Conservation (phyloP, 2,797 vertebrate species). For the Anabacerthia variegaticeps region DNA sequence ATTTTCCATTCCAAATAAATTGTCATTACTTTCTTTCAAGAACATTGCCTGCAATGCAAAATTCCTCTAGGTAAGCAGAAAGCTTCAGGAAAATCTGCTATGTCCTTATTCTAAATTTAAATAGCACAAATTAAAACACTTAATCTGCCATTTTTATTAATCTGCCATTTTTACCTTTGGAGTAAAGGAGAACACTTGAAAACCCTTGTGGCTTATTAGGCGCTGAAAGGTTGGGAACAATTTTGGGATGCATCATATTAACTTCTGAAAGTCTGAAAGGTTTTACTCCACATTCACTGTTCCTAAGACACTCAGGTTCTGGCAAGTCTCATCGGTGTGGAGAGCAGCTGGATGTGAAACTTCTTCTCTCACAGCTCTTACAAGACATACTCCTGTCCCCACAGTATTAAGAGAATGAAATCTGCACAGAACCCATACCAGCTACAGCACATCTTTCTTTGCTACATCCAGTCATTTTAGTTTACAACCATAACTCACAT, state of each 20-base stretch:
- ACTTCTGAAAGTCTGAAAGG: not conserved
- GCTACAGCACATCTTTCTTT: not conserved
- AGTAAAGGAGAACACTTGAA: not conserved
- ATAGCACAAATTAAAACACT: not conserved
- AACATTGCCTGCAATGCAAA: not conserved
- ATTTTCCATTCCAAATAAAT: not conserved
- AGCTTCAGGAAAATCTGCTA: not conserved
- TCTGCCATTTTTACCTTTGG: not conserved
- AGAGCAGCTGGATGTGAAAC: not conserved
- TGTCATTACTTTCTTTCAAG: not conserved
- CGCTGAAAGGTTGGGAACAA: not conserved
- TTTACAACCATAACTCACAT: not conserved
- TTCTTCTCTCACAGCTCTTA: not conserved
- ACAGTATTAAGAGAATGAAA: not conserved
- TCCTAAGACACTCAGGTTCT: not conserved
- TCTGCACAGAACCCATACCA: not conserved
- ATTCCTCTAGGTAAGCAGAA: not conserved
- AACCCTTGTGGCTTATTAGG: not conserved
- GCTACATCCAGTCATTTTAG: not conserved
- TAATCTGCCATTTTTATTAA: not conserved
- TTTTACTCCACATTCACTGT: not conserved
- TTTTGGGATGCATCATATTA: rapidly evolving
- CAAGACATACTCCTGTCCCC: not conserved
- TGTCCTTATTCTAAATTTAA: not conserved
- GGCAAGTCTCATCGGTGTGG: not conserved